Conservation (phyloP, 2,888 invertebrate species). For the Eristalis arbustorum region DNA sequence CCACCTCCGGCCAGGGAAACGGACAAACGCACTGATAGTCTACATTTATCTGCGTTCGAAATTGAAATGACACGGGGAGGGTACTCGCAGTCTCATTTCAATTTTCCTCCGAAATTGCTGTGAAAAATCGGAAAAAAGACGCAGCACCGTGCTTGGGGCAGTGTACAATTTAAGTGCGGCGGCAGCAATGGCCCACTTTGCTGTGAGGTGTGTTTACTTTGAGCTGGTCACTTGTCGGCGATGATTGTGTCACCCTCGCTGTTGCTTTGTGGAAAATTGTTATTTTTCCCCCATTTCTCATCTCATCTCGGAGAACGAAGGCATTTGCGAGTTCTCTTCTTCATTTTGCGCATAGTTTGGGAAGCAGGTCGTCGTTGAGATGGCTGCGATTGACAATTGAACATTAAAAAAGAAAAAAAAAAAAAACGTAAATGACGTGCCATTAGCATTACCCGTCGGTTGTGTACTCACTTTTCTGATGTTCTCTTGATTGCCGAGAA, state of each 20-base stretch:
- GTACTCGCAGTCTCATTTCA: background rate
- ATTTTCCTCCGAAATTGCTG: conserved; percentile 1
- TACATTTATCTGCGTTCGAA: background rate
- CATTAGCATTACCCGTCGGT: background rate
- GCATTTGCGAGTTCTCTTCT: background rate
- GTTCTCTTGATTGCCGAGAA: background rate
- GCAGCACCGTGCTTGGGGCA: conserved; percentile 2
- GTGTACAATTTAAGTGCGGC: conserved; percentile 14
- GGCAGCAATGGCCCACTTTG: conserved; percentile 21
- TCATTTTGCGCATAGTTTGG: background rate
- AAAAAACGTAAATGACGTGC: background rate
- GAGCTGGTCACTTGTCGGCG: conserved; percentile 1
- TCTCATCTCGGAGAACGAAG: background rate
- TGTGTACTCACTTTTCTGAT: background rate
- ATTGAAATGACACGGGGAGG: conserved; percentile 18
- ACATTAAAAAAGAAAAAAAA: too few species aligned
- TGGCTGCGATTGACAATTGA: background rate
- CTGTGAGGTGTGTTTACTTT: conserved; percentile 2
- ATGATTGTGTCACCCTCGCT: background rate
- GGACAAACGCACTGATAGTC: background rate
- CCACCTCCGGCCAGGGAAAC: background rate
- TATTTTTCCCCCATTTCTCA: background rate
- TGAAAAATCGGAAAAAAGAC: background rate
- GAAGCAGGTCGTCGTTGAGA: background rate
- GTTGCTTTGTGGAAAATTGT: background rate